A percentile compares a stretch with the other conserved stretches of the same genome.
These are phyloP conservation scores for Remorina albescens DNA, from an alignment of 2,797 vertebrate species.

Conservation along the genomic window DNA sequence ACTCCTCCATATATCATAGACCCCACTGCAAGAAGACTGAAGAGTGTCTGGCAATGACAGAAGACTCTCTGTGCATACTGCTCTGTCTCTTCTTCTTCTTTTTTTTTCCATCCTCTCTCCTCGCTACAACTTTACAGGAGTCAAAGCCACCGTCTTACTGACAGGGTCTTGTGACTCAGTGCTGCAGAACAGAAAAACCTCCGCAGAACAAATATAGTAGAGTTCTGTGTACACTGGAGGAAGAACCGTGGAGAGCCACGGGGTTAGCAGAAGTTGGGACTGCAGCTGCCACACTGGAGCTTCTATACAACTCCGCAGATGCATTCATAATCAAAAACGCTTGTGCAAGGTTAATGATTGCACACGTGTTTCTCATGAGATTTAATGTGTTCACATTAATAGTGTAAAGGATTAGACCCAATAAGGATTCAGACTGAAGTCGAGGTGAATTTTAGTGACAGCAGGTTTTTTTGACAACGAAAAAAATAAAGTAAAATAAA, in stretches of 20 bases:
- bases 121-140: conserved; percentile 57
- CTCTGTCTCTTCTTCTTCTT: conserved; percentile 44
- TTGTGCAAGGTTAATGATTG: not conserved
- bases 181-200: conserved; percentile 47
- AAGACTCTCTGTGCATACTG: conserved; percentile 59
- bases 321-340: not conserved
- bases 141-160: conserved; percentile 58
- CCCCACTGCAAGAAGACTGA: conserved; percentile 69
- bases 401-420: not conserved
- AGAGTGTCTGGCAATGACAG: conserved; percentile 72
- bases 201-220: conserved; percentile 34
- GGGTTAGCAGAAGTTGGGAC: conserved; percentile 32
- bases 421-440: conserved; percentile 1
- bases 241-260: conserved; percentile 27
- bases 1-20: conserved; percentile 81
- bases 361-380: not conserved
- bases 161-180: conserved; percentile 58
- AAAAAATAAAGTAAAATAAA: too few species aligned
- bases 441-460: not conserved
- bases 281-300: not conserved
- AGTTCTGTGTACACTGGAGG: conserved; percentile 34
- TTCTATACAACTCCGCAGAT: not conserved
- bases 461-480: too few species aligned
- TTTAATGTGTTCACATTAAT: not conserved
- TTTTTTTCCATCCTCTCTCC: conserved; percentile 46